Evolutionary conservation across 2,797 vertebrate genomes (phyloP), one percentile per base, ranked within the genome.

Genomic region (Mycteria americana): DNA sequence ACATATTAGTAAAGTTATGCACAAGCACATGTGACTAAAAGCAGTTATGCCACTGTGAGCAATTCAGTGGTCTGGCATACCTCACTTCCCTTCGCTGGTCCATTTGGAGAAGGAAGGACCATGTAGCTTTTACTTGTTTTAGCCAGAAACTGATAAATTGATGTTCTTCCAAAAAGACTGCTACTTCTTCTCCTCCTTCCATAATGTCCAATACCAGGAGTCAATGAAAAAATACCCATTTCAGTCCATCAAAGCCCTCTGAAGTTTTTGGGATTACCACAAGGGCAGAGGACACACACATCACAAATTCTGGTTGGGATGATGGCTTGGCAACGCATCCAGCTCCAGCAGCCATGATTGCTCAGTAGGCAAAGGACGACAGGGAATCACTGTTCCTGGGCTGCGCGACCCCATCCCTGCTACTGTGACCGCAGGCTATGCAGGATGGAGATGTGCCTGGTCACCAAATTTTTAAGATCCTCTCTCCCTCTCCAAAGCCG

Each of bases 381-480:
- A 59, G 33, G 37, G 77, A 82, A 87, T 27, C n/a, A 13, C 39
- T 37, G 48, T n/a, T 81, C 37, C 27, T 13, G 37, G 85, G 56
- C 69, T 23, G 27, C 4, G 2, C 28, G 30, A 41, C 23, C 48
- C 75, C 35, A 59, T 10, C 28, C 46, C 48, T 51, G 35, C 53
- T 24, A 18, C 25, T 2, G 1, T 69, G 37, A 50, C 51, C 0
- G 0, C 21, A 59, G 18, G 35, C 56, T 53, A 3, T 15, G 37
- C 33, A 31, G 30, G 31, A 68, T 19, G 41, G 37, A 77, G 22
- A 39, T 37, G 18, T 35, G 33, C 10, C 23, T 9, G 18, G 31
- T 33, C 48, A 56, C 6, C 18, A 48, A 9, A 60, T 60, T 89
- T 67, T 74, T 72, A 77, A 92, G 53, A 92, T n/a, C 23, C 19